phyloP scores from a whole-genome alignment of 2,888 invertebrate species.

The Mamestra brassicae region DNA sequence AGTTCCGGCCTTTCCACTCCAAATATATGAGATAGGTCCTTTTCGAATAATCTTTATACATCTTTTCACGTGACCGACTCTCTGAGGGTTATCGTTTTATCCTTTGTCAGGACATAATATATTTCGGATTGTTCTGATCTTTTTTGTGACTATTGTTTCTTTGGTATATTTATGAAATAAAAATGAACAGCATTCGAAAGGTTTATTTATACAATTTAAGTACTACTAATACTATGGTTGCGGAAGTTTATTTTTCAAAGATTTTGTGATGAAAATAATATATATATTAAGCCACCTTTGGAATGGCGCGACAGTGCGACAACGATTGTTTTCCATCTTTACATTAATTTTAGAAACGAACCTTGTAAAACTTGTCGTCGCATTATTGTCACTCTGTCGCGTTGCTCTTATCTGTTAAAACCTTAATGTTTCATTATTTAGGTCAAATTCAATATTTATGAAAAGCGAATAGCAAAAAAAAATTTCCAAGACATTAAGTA shows the following conservation, averaged over 20 bases:
- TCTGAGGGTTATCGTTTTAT: conserved; percentile 8
- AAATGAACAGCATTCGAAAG: background rate
- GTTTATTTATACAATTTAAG: no score
- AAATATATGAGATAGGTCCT: conserved; percentile 19
- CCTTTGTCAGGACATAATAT: background rate
- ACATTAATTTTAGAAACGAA: no score
- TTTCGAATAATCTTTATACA: conserved; percentile 23
- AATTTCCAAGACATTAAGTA: no score
- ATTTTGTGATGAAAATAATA: no score
- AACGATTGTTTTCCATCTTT: background rate
- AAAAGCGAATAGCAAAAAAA: no score
- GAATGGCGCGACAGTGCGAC: background rate
- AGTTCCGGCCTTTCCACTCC: conserved; percentile 30
- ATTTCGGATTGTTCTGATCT: background rate
- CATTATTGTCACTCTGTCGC: background rate
- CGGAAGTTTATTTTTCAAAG: no score
- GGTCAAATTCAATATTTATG: no score
- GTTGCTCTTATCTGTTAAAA: background rate
- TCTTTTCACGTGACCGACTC: conserved; percentile 13
- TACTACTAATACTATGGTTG: no score
- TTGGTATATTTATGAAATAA: background rate
- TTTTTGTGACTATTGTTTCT: conserved; percentile 17
- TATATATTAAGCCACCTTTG: no score
- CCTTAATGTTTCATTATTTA: no score
- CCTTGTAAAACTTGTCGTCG: background rate